These are phyloP conservation scores for Cynopterus sphinx DNA, from an alignment of 2,797 vertebrate genomes.

Conservation along the genomic window DNA sequence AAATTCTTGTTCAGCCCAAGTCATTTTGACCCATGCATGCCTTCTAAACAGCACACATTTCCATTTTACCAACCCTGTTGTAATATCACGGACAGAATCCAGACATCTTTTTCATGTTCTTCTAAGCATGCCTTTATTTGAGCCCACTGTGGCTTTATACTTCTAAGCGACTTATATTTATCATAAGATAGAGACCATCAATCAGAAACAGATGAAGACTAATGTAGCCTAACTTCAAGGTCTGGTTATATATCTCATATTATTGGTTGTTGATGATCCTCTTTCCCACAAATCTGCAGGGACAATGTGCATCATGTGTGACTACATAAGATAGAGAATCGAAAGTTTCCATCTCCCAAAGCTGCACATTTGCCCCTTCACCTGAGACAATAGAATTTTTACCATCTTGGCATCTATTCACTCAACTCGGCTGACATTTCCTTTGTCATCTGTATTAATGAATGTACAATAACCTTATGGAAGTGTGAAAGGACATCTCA, in stretches of 20 bases:
- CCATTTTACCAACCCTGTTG: not conserved
- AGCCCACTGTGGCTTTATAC: not conserved
- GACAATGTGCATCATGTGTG: not conserved
- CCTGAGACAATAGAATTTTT: constrained; percentile 61
- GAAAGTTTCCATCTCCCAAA: constrained; percentile 28
- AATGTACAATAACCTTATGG: constrained; percentile 58
- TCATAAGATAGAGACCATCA: constrained; percentile 26
- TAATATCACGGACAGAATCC: not conserved
- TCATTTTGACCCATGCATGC: not conserved
- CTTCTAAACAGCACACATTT: not conserved
- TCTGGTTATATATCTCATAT: constrained; percentile 26
- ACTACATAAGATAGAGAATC: constrained; percentile 24
- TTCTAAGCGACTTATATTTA: constrained; percentile 21
- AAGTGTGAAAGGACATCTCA: constrained; percentile 64
- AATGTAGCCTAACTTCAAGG: constrained; percentile 35
- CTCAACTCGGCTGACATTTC: constrained; percentile 58
- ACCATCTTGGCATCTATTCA: constrained; percentile 42
- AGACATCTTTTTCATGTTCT: not conserved
- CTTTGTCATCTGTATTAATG: constrained; percentile 73
- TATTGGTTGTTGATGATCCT: constrained; percentile 48
- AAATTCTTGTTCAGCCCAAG: not conserved
- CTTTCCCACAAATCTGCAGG: constrained; percentile 46
- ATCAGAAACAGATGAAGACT: constrained; percentile 58
- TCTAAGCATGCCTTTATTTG: not conserved
- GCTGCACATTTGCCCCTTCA: constrained; percentile 59